A percentile compares a stretch with the other conserved stretches of the same genome.
Conservation (phyloP, 2,888 invertebrate genomes). For the Melanostoma scalare region DNA sequence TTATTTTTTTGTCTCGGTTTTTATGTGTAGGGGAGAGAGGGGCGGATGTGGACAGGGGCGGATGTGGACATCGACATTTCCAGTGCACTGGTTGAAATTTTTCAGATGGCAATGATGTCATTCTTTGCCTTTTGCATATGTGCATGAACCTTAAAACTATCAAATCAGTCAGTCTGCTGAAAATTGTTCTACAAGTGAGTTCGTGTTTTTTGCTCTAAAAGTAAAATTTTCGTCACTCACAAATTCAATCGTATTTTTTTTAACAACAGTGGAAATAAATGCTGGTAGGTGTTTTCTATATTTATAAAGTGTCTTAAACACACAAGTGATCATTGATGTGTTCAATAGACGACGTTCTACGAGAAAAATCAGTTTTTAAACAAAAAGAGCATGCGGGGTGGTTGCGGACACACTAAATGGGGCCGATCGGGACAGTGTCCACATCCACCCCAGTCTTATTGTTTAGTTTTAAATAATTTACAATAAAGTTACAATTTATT, state of each 20-base stretch:
- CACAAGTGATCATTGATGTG: slow-evolving; percentile 7
- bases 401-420: slow-evolving; percentile 23
- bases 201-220: background rate
- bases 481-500: slow-evolving; percentile 5
- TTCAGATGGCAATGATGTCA: too few relatives aligned
- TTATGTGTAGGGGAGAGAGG: too few relatives aligned
- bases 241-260: background rate
- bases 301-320: slow-evolving; percentile 7
- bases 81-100: too few relatives aligned
- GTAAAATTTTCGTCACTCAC: background rate
- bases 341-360: slow-evolving; percentile 10
- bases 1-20: too few relatives aligned
- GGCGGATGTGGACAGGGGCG: too few relatives aligned
- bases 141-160: too few relatives aligned
- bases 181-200: background rate
- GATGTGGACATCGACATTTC: too few relatives aligned
- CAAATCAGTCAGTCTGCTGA: background rate
- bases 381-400: slow-evolving; percentile 20
- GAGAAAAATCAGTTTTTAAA: slow-evolving; percentile 1
- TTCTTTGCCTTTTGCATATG: too few relatives aligned
- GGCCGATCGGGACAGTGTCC: slow-evolving; percentile 28
- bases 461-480: slow-evolving; percentile 6
- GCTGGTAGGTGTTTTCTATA: slow-evolving; percentile 1
- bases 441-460: slow-evolving; percentile 14
- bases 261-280: background rate